A percentile compares a stretch with the other conserved stretches of the same genome.
Conservation (phyloP, 2,888 invertebrate genomes). For the Agriopis marginaria region DNA sequence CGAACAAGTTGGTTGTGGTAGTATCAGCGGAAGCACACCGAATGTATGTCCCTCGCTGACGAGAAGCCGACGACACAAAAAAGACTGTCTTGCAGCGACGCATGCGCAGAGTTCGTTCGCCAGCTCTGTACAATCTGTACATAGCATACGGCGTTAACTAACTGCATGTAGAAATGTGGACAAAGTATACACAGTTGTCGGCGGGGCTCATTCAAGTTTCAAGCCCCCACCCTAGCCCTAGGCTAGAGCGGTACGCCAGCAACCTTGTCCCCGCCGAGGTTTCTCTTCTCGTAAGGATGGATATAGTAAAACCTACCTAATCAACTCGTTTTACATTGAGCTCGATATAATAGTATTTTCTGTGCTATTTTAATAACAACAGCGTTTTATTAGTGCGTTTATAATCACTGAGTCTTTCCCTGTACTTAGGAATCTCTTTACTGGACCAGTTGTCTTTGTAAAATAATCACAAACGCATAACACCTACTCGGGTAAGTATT, state of each 20-base stretch:
- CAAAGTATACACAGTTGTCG: slow-evolving; percentile 5
- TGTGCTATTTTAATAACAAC: slow-evolving; percentile 50
- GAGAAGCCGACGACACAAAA: too few relatives aligned
- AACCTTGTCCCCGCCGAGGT: slow-evolving; percentile 75
- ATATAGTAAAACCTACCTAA: slow-evolving; percentile 52
- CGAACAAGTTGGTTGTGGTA: too few relatives aligned
- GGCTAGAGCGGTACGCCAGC: slow-evolving; percentile 69
- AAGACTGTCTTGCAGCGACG: too few relatives aligned
- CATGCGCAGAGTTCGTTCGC: too few relatives aligned
- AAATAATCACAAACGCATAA: slow-evolving; percentile 57
- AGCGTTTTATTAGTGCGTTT: slow-evolving; percentile 58
- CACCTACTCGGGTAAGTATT: slow-evolving; percentile 35
- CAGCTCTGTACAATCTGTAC: too few relatives aligned
- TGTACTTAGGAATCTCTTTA: slow-evolving; percentile 67
- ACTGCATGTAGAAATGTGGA: neutral
- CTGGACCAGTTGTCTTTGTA: slow-evolving; percentile 60
- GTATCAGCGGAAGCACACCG: too few relatives aligned
- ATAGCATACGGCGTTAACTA: too few relatives aligned
- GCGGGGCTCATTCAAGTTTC: neutral
- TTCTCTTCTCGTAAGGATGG: slow-evolving; percentile 57
- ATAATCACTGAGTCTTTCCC: slow-evolving; percentile 63
- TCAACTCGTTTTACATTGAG: slow-evolving; percentile 57
- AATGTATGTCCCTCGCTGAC: too few relatives aligned
- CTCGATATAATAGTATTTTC: slow-evolving; percentile 52
- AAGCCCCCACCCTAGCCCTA: slow-evolving; percentile 58